Evolutionary conservation across 2,797 vertebrate genomes (phyloP), one percentile per base, ranked within the genome.

Genomic region (Botia kubotai): DNA sequence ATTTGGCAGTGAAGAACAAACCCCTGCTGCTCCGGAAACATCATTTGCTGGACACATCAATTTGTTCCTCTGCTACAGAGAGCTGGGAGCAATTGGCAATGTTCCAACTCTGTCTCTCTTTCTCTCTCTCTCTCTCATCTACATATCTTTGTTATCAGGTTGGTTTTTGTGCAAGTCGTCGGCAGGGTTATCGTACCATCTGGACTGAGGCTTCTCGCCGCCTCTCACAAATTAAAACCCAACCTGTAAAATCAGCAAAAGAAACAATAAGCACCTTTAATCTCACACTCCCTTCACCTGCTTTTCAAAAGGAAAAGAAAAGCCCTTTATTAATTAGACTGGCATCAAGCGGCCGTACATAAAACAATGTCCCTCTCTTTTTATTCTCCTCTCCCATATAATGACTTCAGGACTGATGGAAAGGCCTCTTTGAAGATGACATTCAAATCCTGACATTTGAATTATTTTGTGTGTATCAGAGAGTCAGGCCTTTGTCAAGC

Each of bases 401-500:
- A 97, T 98, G 96, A 96, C 94, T 96, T 92, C 93, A 82, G 86
- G 94, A 92, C 94, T 97, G 95, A 97, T 96, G 96, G 96, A 96
- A 97, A 96, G 96, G 93, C 88, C 90, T 95, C 96, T 96, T 98
- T 98, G 96, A 98, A 96, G 95, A 97, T 97, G 96, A 97, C 97
- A 98, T 98, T 98, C 96, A 98, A 96, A 98, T 94, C 94, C 94
- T 98, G 97, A 98, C 97, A 98, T 98, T 98, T 98, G 96, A 97
- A 98, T 98, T 96, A 97, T 96, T 94, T 97, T 96, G 95, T 98
- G 96, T 95, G 96, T 93, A 93, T 93, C 91, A 90, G 89, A 90
- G 89, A 86, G 86, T 91, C 87, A 89, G 90, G 92, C 91, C 93
- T 94, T 93, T 94, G 93, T 93, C 91, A 90, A 89, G 87, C 53